Evolutionary conservation across 2,797 vertebrate species (phyloP), one percentile per base, ranked within the genome.

Genomic region (Hyperoplus immaculatus): DNA sequence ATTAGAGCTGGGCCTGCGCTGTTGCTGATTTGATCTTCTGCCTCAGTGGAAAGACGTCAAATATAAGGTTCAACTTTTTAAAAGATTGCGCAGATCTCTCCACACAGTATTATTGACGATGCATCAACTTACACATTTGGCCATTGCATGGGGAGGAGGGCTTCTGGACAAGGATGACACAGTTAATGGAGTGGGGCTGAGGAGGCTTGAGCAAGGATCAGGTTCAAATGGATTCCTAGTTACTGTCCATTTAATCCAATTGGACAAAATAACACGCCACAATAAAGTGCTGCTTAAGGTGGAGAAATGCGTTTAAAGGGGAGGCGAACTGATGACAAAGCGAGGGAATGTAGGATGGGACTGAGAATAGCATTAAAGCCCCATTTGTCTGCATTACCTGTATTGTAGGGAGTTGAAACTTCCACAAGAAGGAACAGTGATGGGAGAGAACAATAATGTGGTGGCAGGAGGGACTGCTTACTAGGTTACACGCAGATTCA

Each of bases 211-310:
- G 91, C 86, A 84, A 88, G 90, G 92, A 94, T 95, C 94, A 82
- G 91, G 90, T 95, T 95, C 90, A 92, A 93, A 95, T 94, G 93
- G 94, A 94, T 94, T 93, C 92, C 91, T 86, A 91, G 92, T 94
- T 94, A 91, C 89, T 85, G 91, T 91, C 86, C 75, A 71, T 94
- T 93, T 94, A 95, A 96, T 95, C 87, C 77, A 85, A 95, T 95
- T 93, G 87, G 75, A 87, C 93, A 92, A 95, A 94, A 93, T 93
- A 96, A 95, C 95, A 96, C 89, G 74, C 95, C 95, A 95, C 95
- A 96, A 96, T 96, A 95, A 96, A 96, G 95, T 96, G 95, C 94
- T 96, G 93, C 94, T 95, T 95, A 94, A 95, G 88, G 86, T 93
- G 46, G 83, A 90, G 93, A 94, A 94, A 94, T 94, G 91, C 77